Evolutionary conservation across 2,888 invertebrate species (phyloP).

Genomic region (Stenurella melanura): DNA sequence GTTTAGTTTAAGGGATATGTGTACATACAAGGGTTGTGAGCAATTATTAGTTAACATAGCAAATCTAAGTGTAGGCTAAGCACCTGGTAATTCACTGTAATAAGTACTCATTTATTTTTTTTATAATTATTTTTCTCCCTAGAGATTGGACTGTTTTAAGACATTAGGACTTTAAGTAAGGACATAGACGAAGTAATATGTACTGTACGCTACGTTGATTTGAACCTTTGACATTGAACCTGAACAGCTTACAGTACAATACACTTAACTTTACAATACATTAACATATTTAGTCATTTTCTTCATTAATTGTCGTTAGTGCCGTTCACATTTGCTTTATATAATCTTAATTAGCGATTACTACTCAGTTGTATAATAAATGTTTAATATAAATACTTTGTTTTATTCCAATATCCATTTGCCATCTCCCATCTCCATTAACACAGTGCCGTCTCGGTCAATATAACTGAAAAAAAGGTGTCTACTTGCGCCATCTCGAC

Average conservation of each 20-base stretch:
- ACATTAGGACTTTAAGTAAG: slow-evolving; percentile 37
- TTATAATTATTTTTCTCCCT: slow-evolving; percentile 34
- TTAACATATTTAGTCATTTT: slow-evolving; percentile 22
- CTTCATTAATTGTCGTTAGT: slow-evolving; percentile 23
- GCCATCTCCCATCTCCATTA: not conserved
- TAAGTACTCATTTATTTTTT: slow-evolving; percentile 27
- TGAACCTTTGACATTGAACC: slow-evolving; percentile 33
- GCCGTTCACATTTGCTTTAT: slow-evolving; percentile 24
- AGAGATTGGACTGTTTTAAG: slow-evolving; percentile 34
- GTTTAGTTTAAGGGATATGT: too few species aligned
- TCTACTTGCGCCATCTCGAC: too few species aligned
- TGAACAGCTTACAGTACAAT: slow-evolving; percentile 40
- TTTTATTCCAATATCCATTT: slow-evolving; percentile 11
- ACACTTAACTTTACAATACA: slow-evolving; percentile 37
- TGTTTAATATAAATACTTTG: slow-evolving; percentile 1
- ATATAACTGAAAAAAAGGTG: too few species aligned
- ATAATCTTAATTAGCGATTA: slow-evolving; percentile 13
- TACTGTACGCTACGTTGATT: slow-evolving; percentile 37
- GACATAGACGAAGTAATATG: slow-evolving; percentile 36
- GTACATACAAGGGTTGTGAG: too few species aligned
- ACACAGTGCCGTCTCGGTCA: too few species aligned
- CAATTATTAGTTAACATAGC: not conserved
- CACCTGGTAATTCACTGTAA: not conserved
- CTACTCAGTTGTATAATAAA: slow-evolving; percentile 28
- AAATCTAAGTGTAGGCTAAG: not conserved